Base-by-base conservation (phyloP, 2,113 vertebrate genomes). In the Varanus komodoensis region DNA sequence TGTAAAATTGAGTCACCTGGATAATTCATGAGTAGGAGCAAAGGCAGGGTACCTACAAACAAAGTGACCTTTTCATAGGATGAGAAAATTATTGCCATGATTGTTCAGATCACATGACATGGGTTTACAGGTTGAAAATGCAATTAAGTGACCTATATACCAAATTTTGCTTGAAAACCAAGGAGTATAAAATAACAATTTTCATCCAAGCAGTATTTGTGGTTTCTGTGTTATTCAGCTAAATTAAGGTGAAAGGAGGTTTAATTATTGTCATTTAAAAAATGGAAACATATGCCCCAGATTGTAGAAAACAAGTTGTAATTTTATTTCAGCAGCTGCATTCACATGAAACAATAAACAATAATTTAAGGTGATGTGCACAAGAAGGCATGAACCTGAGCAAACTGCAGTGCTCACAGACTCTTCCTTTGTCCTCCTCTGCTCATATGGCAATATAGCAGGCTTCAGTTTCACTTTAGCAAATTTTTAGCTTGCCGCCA, bases 81-180 rank as follows among this genome's bases (percentile, higher is more conserved):
- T 38, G 89, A 89, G 87, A 4, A 89, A 84, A 91, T 80, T 90
- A 84, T 84, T 12, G 89, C 11, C 38, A 54, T n/a, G 64, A 12
- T 7, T 6, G 50, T 90, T 75, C 92, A 91, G 94, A 92, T 86
- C 89, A 94, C 83, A 93, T 57, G n/a, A 71, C 68, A 89, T 52
- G 80, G 75, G 34, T 32, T 0, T 0, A 79, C 9, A 79, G 17
- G 9, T 0, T 21, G 89, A 93, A 50, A 86, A 4, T 19, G 68
- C 27, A 71, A 50, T 84, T 84, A 68, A 15, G 12, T 83, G 48
- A 87, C 89, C 87, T 86, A 52, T 23, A 86, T 57, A 73, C 52
- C 7, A 87, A 15, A 79, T 8, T 74, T 84, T 2, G 15, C 4
- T 12, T 88, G 92, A 74, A 85, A 81, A 93, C 81, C 1, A n/a